A percentile compares a stretch with the other conserved stretches of the same genome.
Conservation (phyloP, 2,797 vertebrate genomes). For the Geotrypetes seraphini region DNA sequence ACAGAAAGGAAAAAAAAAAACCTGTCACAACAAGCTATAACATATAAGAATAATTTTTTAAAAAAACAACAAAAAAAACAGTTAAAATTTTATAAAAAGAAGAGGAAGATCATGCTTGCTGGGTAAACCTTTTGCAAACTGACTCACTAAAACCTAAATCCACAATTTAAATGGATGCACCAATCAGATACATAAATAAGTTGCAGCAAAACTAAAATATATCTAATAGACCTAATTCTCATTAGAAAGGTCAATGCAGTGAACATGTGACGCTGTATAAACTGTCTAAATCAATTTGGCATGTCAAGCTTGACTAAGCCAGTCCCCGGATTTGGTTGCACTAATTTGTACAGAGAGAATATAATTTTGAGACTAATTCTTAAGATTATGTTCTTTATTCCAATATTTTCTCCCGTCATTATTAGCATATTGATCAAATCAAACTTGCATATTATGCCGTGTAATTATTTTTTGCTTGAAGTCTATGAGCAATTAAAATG, state of each 20-base stretch:
- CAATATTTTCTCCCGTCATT: conserved; percentile 6
- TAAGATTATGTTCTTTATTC: neutral
- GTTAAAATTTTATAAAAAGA: too few species aligned
- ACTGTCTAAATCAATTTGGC: conserved; percentile 41
- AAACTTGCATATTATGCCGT: neutral
- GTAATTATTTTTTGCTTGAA: neutral
- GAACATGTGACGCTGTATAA: conserved; percentile 31
- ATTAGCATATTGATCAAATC: conserved; percentile 1
- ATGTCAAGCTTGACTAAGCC: conserved; percentile 43
- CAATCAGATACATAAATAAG: conserved; percentile 27
- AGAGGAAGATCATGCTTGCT: too few species aligned
- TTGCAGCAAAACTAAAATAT: conserved; percentile 22
- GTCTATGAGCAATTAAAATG: conserved; percentile 2
- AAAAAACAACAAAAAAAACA: too few species aligned
- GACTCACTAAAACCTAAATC: too few species aligned
- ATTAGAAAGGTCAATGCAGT: conserved; percentile 46
- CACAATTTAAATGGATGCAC: conserved; percentile 28
- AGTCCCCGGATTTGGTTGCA: conserved; percentile 17
- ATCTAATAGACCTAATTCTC: conserved; percentile 43
- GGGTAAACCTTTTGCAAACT: neutral
- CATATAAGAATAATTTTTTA: too few species aligned
- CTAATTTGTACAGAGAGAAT: conserved; percentile 8
- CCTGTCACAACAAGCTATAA: too few species aligned
- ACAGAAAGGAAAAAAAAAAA: too few species aligned
- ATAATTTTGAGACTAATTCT: conserved; percentile 8